Evolutionary conservation across 1,140 invertebrate species (phyloP), one percentile per base, ranked within the genome.

Genomic region (Bombus ignitus): DNA sequence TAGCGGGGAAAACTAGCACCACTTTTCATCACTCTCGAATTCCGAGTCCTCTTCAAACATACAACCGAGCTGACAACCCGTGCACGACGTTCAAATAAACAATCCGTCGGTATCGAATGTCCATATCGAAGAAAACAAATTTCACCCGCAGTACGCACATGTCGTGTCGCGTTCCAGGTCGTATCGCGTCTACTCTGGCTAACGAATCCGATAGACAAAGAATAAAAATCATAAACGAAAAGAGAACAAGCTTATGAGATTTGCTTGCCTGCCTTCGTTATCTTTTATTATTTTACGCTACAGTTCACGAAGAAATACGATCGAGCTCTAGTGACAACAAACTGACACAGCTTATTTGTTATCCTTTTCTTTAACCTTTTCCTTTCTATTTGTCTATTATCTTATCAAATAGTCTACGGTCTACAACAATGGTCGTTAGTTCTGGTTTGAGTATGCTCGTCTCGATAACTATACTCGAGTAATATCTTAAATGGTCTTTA

Each of bases 11-110:
- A 74, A 65, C 57, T 74, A 42, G 22, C 70, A 35, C 53, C 80
- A 73, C 70, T 82, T 82, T 82, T 74, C 80, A 82, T 74, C 70
- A 37, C 80, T 37, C 44, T 42, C 74, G 74, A 28, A 42, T 37
- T 12, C 74, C 57, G 74, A 44, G 76, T 71, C 39, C 82, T 78
- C 74, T 78, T 70, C 65, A 71, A 78, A 78, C 66, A 78, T 25
- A 42, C 81, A 39, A 53, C 62, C 32, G 35, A 42, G 13, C 37
- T 57, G 37, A 59, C 37, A 62, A 37, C 35, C 72, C 73, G 62
- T 42, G 44, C 47, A 32, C 47, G 65, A 68, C 65, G 81, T 78
- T 70, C 75, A 44, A 84, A 84, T 79, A 84, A 84, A 84, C 53
- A 79, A 84, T 18, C 42, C 32, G 44, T 35, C 22, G n/a, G 28